These are phyloP conservation scores for Epinephelus cyanopodus DNA, from an alignment of 2,113 vertebrate genomes.

Conservation along the genomic window DNA sequence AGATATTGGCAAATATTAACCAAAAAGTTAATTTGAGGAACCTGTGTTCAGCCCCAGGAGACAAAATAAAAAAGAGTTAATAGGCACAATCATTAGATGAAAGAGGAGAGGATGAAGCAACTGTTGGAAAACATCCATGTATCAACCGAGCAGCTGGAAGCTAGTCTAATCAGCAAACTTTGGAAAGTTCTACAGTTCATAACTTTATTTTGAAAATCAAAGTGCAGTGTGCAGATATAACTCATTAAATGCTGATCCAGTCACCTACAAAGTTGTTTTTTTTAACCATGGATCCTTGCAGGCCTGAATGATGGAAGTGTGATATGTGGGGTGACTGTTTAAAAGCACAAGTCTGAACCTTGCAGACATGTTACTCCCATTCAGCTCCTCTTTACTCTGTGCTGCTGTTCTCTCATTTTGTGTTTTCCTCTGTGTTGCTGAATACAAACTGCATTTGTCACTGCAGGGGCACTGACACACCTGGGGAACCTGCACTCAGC, in stretches of 20 bases:
- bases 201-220: slow-evolving; percentile 1
- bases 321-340: neutral
- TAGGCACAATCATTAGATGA: neutral
- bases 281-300: neutral
- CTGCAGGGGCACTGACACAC: slow-evolving; percentile 31
- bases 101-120: neutral
- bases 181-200: neutral
- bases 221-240: neutral
- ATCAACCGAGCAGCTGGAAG: neutral
- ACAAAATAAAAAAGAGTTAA: neutral
- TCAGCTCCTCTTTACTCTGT: neutral
- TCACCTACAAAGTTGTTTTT: neutral
- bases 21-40: neutral
- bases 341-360: neutral
- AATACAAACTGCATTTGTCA: slow-evolving; percentile 32
- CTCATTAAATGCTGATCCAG: neutral
- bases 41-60: neutral
- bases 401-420: neutral
- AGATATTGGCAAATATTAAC: no score
- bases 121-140: neutral
- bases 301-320: neutral
- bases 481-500: neutral
- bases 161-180: neutral
- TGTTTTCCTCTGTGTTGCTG: slow-evolving; percentile 8
- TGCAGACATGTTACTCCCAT: neutral